Evolutionary conservation across 2,888 invertebrate genomes (phyloP), one percentile per base, ranked within the genome.

Genomic region (Unio delphinus): DNA sequence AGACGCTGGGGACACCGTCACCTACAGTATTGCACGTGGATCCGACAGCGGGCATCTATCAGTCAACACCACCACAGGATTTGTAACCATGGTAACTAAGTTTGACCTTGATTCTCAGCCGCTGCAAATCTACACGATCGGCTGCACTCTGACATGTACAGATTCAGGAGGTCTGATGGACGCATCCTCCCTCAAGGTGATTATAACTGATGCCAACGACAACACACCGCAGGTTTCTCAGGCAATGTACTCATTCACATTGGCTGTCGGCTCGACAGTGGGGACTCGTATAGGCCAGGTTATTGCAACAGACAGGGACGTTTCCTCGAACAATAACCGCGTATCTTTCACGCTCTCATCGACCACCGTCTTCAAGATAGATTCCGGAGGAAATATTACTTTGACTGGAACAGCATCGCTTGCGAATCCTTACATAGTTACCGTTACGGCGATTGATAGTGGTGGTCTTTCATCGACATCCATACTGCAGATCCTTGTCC

Each of bases 181-280:
- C 17, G 72, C 71, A 20, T 58, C 66, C 1, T 26, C 72, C 5
- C 66, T 76, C 5, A 65, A 26, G 58, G 76, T 76, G 57, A 68
- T 58, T 8, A n/a, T 76, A 20, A 73, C 69, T 26, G 76, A 76
- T 62, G 68, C 57, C 17, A 76, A 76, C 59, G 72, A 73, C 55
- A 66, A 68, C 28, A 45, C 61, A 11, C 76, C 73, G 18, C 64
- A 65, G 5, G 70, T 73, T 60, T 30, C 62, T 11, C 5, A 26
- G 6, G 61, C 61, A 2, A 20, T 55, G 8, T 73, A 67, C 28
- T 55, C 67, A 57, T 58, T 59, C 60, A 55, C 28, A 0, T n/a
- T 55, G 64, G 23, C 26, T 30, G 62, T 45, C 15, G 15, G 26
- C 2, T 62, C 15, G 23, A 30, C n/a, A 70, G 63, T 61, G 60